A percentile compares a stretch with the other conserved stretches of the same genome.
Evolutionary conservation across 2,797 vertebrate species (phyloP).

Genomic region (Cossypha caffra): DNA sequence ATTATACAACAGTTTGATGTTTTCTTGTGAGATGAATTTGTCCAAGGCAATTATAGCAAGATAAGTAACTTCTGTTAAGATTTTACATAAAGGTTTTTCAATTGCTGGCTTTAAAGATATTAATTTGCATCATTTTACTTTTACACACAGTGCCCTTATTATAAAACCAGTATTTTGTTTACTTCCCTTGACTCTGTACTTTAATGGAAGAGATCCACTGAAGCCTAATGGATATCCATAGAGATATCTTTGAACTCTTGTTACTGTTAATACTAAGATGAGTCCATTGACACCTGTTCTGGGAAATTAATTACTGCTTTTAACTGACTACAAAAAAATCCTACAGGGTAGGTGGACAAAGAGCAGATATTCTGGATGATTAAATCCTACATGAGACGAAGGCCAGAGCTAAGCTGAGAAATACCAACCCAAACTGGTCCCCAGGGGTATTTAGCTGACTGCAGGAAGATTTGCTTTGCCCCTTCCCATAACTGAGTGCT

Average conservation of each 20-base stretch:
- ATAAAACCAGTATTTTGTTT: not conserved
- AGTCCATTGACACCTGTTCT: not conserved
- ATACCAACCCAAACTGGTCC: not conserved
- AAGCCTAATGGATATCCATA: not conserved
- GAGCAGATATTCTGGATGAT: not conserved
- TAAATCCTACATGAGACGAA: not conserved
- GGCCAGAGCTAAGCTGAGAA: not conserved
- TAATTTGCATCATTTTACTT: slow-evolving; percentile 22
- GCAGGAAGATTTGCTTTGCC: not conserved
- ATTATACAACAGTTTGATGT: slow-evolving; percentile 59
- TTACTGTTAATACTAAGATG: not conserved
- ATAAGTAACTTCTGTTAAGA: slow-evolving; percentile 33
- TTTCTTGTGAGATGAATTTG: slow-evolving; percentile 44
- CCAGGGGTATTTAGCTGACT: not conserved
- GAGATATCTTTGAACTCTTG: not conserved
- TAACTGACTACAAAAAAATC: slow-evolving; percentile 18
- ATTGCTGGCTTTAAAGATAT: slow-evolving; percentile 2
- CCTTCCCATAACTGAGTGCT: not conserved
- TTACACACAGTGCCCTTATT: not conserved
- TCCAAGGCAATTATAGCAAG: slow-evolving; percentile 31
- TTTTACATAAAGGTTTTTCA: slow-evolving; percentile 30
- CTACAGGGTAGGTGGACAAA: not conserved
- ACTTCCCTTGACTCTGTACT: not conserved
- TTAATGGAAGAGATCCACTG: not conserved
- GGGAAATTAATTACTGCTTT: slow-evolving; percentile 26